Evolutionary conservation across 2,888 invertebrate genomes (phyloP).

Genomic region (Chloromyia formosa): DNA sequence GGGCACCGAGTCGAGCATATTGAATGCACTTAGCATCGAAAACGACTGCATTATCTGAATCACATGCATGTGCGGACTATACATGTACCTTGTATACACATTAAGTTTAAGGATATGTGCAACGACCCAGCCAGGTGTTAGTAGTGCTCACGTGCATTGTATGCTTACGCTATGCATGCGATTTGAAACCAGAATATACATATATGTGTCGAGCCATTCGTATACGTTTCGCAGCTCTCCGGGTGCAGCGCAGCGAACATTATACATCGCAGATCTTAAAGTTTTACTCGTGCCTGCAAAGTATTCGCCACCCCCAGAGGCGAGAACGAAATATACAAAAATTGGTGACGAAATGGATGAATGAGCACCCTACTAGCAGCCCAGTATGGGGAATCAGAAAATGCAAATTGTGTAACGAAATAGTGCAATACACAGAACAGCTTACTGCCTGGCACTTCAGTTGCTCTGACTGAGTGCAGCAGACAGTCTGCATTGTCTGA

Average conservation of each 20-base stretch:
- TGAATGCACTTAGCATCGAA: constrained; percentile 38
- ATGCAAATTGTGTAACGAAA: too few relatives aligned
- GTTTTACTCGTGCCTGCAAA: not conserved
- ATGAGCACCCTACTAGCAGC: too few relatives aligned
- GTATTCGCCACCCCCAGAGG: not conserved
- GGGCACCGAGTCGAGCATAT: not conserved
- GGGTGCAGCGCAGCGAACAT: too few relatives aligned
- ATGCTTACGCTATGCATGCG: constrained; percentile 28
- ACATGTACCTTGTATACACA: not conserved
- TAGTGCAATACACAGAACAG: too few relatives aligned
- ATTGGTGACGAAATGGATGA: not conserved
- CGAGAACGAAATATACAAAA: not conserved
- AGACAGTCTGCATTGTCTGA: too few relatives aligned
- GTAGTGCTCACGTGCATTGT: constrained; percentile 31
- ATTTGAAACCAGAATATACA: not conserved
- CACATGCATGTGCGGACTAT: not conserved
- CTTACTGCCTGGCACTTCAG: too few relatives aligned
- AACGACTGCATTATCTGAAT: constrained; percentile 31
- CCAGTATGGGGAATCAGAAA: too few relatives aligned
- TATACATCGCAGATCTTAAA: not conserved
- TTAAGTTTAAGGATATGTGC: not conserved
- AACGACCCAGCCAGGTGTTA: constrained; percentile 29
- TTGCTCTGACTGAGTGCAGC: too few relatives aligned
- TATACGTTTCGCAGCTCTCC: not conserved
- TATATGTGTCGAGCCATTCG: not conserved